Percentiles rank a stretch among this genome's conserved stretches.
Evolutionary conservation across 1,140 invertebrate species (phyloP).

Genomic region (Phocides pigmalion): DNA sequence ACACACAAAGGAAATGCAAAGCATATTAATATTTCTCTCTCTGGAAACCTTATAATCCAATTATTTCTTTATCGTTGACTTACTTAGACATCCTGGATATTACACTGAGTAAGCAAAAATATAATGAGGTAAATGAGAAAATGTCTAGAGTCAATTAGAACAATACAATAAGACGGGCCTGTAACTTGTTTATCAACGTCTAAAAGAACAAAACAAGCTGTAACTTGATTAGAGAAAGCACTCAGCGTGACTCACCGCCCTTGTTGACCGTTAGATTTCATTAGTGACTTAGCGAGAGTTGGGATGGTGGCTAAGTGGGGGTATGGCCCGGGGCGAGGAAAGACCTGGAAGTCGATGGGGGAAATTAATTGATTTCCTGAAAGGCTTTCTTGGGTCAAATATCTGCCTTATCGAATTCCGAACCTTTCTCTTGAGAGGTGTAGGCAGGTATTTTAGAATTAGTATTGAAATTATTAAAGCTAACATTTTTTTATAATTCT

Average conservation of each 20-base stretch:
- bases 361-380: background rate
- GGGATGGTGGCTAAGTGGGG: background rate
- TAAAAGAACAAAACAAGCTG: background rate
- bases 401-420: background rate
- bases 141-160: no score
- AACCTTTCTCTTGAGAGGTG: background rate
- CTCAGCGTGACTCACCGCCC: background rate
- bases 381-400: background rate
- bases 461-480: no score
- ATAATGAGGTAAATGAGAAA: no score
- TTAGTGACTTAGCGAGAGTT: slow-evolving; percentile 2
- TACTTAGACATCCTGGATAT: no score
- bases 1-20: no score
- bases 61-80: no score
- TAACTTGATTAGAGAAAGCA: slow-evolving; percentile 5
- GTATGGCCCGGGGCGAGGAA: background rate
- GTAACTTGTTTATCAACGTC: background rate
- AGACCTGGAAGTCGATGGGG: background rate
- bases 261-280: slow-evolving; percentile 7
- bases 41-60: no score
- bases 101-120: no score
- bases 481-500: no score
- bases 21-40: no score
- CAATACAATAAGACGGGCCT: no score
- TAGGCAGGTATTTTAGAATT: background rate